Percentiles rank a stretch among this genome's conserved stretches.
phyloP scores from a whole-genome alignment of 1,140 invertebrate genomes.

The Melipona quadrifasciata region DNA sequence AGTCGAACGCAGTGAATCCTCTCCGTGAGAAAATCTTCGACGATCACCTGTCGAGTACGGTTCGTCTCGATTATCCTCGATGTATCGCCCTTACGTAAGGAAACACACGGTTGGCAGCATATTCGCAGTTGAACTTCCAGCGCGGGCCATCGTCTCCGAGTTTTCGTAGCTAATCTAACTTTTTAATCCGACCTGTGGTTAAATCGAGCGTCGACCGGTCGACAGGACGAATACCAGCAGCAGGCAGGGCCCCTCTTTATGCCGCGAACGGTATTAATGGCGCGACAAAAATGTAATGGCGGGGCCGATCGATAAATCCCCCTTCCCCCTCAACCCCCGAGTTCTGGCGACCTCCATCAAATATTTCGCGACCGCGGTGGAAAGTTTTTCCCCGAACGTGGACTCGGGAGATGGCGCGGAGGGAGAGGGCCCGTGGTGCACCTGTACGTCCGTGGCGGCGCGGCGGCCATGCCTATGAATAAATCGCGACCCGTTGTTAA shows the following conservation, averaged over 20 bases:
- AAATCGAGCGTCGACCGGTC: slow-evolving; percentile 35
- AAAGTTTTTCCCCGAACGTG: slow-evolving; percentile 49
- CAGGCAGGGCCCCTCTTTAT: slow-evolving; percentile 12
- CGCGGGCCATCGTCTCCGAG: slow-evolving; percentile 5
- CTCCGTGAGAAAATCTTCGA: not conserved
- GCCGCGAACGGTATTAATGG: slow-evolving; percentile 45
- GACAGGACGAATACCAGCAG: not conserved
- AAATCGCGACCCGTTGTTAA: slow-evolving; percentile 64
- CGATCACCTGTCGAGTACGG: not conserved
- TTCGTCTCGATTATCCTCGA: not conserved
- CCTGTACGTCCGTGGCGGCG: slow-evolving; percentile 22
- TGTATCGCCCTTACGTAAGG: not conserved
- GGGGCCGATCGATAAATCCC: slow-evolving; percentile 44
- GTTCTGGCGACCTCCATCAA: slow-evolving; percentile 7
- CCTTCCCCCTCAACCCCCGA: not conserved
- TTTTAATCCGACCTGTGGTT: slow-evolving; percentile 44
- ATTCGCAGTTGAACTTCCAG: not conserved
- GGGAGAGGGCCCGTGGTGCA: not conserved
- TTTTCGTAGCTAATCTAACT: slow-evolving; percentile 46
- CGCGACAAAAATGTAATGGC: slow-evolving; percentile 35
- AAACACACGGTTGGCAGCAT: not conserved
- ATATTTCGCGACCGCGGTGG: slow-evolving; percentile 49
- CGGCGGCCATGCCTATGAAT: slow-evolving; percentile 71
- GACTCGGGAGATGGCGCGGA: not conserved
- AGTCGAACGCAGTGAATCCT: not conserved